Evolutionary conservation across 1,140 invertebrate species (phyloP).

Genomic region (Brachionus plicatilis): DNA sequence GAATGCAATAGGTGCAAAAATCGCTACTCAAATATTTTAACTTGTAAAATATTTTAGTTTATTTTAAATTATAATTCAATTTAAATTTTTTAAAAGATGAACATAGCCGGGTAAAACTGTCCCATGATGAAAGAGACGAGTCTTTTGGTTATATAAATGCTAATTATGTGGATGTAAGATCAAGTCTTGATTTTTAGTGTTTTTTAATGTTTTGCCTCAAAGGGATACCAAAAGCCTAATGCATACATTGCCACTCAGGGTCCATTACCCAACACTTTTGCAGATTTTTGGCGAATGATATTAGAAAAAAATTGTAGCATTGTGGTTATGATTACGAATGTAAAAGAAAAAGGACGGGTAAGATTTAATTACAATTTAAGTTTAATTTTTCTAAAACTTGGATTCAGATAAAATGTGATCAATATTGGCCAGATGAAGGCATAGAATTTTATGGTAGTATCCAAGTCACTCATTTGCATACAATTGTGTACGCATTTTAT

Average conservation of each 20-base stretch:
- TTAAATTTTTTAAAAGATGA: slow-evolving; percentile 60
- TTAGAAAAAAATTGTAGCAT: slow-evolving; percentile 73
- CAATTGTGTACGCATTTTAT: slow-evolving; percentile 28
- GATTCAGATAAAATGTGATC: slow-evolving; percentile 75
- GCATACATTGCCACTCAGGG: slow-evolving; percentile 96
- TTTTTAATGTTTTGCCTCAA: neutral
- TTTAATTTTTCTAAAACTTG: slow-evolving; percentile 49
- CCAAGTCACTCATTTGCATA: slow-evolving; percentile 19
- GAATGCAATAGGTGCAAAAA: slow-evolving; percentile 87
- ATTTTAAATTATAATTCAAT: neutral
- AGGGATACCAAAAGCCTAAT: slow-evolving; percentile 83
- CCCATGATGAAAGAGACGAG: slow-evolving; percentile 65
- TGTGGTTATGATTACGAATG: slow-evolving; percentile 68
- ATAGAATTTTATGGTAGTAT: slow-evolving; percentile 70
- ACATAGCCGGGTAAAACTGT: slow-evolving; percentile 89
- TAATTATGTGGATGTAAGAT: slow-evolving; percentile 59
- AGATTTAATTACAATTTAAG: neutral
- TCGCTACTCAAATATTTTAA: slow-evolving; percentile 98
- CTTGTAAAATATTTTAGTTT: slow-evolving; percentile 62
- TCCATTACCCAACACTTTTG: slow-evolving; percentile 66
- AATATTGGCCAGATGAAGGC: slow-evolving; percentile 98
- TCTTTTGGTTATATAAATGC: slow-evolving; percentile 79
- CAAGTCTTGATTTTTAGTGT: neutral
- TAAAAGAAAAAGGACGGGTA: slow-evolving; percentile 50
- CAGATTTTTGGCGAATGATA: slow-evolving; percentile 78